Conservation (phyloP, 1,140 invertebrate genomes). For the Bemisia tabaci region DNA sequence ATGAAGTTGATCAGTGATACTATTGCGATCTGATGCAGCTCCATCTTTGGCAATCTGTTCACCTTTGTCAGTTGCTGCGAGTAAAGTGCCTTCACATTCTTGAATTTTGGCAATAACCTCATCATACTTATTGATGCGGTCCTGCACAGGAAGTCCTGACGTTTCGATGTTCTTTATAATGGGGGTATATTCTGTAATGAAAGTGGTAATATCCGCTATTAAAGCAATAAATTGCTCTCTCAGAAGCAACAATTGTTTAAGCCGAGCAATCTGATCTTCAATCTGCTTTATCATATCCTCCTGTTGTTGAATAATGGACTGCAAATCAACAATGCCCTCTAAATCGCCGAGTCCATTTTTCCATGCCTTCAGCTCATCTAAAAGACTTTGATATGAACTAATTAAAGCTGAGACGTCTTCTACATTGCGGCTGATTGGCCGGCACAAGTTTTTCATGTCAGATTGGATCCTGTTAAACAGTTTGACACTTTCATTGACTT, state of each 20-base stretch:
- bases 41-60: conserved; percentile 81
- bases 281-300: conserved; percentile 67
- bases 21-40: conserved; percentile 68
- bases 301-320: conserved; percentile 61
- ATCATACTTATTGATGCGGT: conserved; percentile 79
- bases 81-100: conserved; percentile 73
- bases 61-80: conserved; percentile 76
- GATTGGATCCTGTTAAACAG: conserved; percentile 67
- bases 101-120: conserved; percentile 71
- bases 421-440: conserved; percentile 67
- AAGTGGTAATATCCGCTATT: conserved; percentile 71
- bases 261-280: conserved; percentile 63
- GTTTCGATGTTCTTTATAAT: conserved; percentile 73
- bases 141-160: conserved; percentile 58
- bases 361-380: conserved; percentile 64
- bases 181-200: conserved; percentile 74
- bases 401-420: conserved; percentile 71
- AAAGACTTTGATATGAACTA: conserved; percentile 51
- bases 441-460: conserved; percentile 65
- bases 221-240: conserved; percentile 76
- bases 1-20: conserved; percentile 73
- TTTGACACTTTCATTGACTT: conserved; percentile 61
- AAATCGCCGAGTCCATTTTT: conserved; percentile 63
- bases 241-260: conserved; percentile 59
- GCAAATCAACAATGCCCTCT: conserved; percentile 57